These are phyloP conservation scores for Tauraco erythrolophus DNA, from an alignment of 2,113 vertebrate species.

Conservation along the genomic window DNA sequence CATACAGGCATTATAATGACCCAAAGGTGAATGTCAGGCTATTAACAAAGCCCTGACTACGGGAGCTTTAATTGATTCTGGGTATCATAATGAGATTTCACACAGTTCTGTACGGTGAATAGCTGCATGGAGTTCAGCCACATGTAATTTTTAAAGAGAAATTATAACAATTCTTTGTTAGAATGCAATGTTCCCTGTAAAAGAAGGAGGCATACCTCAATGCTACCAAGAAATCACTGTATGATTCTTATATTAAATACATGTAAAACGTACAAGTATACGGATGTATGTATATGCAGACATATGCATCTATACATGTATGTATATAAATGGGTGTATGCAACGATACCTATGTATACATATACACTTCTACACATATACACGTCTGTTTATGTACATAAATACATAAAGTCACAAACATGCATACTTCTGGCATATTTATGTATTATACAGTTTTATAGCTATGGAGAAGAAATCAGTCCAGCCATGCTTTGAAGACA, in stretches of 20 bases:
- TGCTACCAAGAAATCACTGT: not conserved
- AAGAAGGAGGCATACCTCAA: not conserved
- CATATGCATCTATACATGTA: not conserved
- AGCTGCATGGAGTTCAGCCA: not conserved
- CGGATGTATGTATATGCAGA: not conserved
- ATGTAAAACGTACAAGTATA: not conserved
- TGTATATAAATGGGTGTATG: not conserved
- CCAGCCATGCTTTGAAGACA: not conserved
- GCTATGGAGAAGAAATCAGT: not conserved
- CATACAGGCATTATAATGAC: not conserved
- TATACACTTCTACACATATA: not conserved
- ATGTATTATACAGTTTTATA: not conserved
- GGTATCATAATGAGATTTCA: not conserved
- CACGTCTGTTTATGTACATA: not conserved
- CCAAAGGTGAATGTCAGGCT: not conserved
- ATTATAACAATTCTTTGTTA: not conserved
- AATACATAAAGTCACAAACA: not conserved
- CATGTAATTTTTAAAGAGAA: not conserved
- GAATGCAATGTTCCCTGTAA: not conserved
- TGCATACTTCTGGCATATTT: not conserved
- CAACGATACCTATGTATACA: not conserved
- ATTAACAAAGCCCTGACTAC: not conserved
- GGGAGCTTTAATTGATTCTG: not conserved
- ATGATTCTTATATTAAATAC: not conserved
- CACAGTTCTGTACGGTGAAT: not conserved